A percentile compares a stretch with the other conserved stretches of the same genome.
These are phyloP conservation scores for Catharus bicknelli DNA, from an alignment of 2,113 vertebrate species.

Conservation along the genomic window DNA sequence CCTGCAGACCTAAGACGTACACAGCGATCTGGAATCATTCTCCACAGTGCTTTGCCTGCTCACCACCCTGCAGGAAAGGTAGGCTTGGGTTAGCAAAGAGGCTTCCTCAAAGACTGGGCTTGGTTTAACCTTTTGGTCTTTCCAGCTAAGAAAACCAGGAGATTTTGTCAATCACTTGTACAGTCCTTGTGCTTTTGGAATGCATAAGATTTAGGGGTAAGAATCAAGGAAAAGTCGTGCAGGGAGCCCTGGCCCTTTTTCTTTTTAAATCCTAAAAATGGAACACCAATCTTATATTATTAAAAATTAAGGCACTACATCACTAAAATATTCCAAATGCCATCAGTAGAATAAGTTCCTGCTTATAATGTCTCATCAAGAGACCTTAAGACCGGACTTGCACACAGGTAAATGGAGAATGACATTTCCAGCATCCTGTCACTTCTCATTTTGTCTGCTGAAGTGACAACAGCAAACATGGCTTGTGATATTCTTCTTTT, in stretches of 20 bases:
- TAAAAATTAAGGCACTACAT: background rate
- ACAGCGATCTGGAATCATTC: slow-evolving; percentile 63
- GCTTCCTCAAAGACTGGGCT: background rate
- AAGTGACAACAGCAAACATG: background rate
- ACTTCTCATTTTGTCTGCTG: background rate
- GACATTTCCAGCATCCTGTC: background rate
- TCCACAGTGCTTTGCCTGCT: slow-evolving; percentile 59
- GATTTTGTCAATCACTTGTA: background rate
- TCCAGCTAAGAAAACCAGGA: background rate
- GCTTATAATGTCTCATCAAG: background rate
- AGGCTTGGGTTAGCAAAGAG: background rate
- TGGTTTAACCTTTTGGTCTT: background rate
- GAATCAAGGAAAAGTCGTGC: background rate
- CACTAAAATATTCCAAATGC: background rate
- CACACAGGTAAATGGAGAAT: background rate
- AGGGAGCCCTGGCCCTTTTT: background rate
- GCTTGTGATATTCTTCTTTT: background rate
- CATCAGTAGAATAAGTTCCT: background rate
- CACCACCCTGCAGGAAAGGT: slow-evolving; percentile 55
- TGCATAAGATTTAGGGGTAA: background rate
- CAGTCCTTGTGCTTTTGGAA: background rate
- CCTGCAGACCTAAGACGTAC: slow-evolving; percentile 33
- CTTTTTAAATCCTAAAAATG: background rate
- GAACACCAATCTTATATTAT: background rate
- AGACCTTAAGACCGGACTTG: background rate